Conservation (phyloP, 2,888 invertebrate genomes). For the Argyresthia albistria region DNA sequence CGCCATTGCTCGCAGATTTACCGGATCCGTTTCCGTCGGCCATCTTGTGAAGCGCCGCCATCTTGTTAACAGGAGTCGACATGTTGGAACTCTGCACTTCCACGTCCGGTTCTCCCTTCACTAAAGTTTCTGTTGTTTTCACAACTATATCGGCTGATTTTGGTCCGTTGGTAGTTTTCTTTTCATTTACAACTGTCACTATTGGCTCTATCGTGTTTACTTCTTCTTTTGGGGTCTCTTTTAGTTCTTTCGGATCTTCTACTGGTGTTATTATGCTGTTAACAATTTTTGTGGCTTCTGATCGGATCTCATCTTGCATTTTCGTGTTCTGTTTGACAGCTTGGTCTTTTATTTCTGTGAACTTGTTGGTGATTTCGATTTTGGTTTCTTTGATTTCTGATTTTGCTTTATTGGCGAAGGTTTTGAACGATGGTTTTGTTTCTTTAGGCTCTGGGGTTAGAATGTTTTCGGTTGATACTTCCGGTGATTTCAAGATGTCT, state of each 20-base stretch:
- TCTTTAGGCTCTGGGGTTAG: constrained; percentile 21
- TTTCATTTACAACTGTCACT: constrained; percentile 55
- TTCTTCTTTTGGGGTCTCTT: constrained; percentile 22
- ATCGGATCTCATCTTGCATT: constrained; percentile 37
- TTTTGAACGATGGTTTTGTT: constrained; percentile 1
- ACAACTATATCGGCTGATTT: constrained; percentile 26
- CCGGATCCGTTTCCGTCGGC: constrained; percentile 45
- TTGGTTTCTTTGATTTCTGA: constrained; percentile 32
- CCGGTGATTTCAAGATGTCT: constrained; percentile 57
- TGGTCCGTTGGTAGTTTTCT: constrained; percentile 30
- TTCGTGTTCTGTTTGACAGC: constrained; percentile 27
- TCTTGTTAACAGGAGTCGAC: constrained; percentile 45
- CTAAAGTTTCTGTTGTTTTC: constrained; percentile 54
- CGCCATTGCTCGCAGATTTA: constrained; percentile 56
- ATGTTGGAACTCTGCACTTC: constrained; percentile 74
- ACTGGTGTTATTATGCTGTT: constrained; percentile 63
- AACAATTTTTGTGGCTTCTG: constrained; percentile 54
- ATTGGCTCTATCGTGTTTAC: constrained; percentile 47
- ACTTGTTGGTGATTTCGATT: constrained; percentile 26
- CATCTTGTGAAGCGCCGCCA: constrained; percentile 29
- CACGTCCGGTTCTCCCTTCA: constrained; percentile 72
- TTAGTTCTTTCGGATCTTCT: constrained; percentile 41
- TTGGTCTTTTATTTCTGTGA: constrained; percentile 37
- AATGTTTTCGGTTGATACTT: constrained; percentile 61
- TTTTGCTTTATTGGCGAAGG: constrained; percentile 22